A percentile compares a stretch with the other conserved stretches of the same genome.
phyloP scores from a whole-genome alignment of 2,888 invertebrate genomes.

The Tridacna crocea region DNA sequence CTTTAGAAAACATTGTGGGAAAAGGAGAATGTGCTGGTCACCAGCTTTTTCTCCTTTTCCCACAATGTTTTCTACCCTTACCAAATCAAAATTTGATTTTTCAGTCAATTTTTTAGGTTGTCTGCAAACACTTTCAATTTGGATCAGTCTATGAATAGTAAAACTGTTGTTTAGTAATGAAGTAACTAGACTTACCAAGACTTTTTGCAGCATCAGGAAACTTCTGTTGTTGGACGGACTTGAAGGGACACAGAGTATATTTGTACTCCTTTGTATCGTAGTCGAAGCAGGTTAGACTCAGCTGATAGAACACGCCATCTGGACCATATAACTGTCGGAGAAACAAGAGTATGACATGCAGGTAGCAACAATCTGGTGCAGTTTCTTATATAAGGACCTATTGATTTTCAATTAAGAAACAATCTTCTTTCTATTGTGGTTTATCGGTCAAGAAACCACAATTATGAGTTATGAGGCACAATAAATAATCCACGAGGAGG shows the following conservation, averaged over 20 bases:
- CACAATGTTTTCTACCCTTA: neutral
- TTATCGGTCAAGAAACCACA: no score
- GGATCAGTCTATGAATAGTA: neutral
- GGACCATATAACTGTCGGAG: constrained; percentile 77
- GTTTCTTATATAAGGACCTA: no score
- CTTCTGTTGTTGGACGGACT: constrained; percentile 71
- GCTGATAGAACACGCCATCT: constrained; percentile 76
- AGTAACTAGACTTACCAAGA: constrained; percentile 61
- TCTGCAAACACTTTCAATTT: neutral
- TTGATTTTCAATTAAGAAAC: no score
- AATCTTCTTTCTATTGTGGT: no score
- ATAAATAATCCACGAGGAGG: no score
- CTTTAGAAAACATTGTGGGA: neutral
- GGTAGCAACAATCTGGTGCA: no score
- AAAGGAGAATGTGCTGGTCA: neutral
- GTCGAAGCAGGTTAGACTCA: constrained; percentile 73
- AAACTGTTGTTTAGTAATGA: neutral
- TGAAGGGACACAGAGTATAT: constrained; percentile 80
- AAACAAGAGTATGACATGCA: no score
- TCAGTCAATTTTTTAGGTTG: neutral
- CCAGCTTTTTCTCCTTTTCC: neutral
- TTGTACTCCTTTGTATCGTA: constrained; percentile 68
- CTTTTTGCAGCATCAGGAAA: constrained; percentile 51
- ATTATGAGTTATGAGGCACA: no score
- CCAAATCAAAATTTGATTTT: neutral